These are phyloP conservation scores for Anomalospiza imberbis DNA, from an alignment of 2,797 vertebrate genomes.

Conservation along the genomic window DNA sequence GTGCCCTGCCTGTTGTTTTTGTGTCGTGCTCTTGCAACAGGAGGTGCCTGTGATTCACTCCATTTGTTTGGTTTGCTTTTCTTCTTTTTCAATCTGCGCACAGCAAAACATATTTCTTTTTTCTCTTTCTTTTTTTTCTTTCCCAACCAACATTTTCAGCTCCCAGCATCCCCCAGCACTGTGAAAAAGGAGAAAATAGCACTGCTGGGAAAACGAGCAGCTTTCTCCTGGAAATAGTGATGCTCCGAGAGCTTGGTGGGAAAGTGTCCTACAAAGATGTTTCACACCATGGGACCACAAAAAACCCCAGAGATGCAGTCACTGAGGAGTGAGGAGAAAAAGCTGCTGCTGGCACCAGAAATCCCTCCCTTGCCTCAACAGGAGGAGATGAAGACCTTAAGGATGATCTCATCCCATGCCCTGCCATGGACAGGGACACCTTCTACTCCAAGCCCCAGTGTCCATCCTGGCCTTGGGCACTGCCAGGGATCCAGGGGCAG, in stretches of 20 bases:
- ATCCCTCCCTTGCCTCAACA: background rate
- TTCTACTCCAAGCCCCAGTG: background rate
- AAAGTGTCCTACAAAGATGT: background rate
- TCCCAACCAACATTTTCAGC: background rate
- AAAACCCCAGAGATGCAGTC: background rate
- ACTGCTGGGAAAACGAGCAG: conserved; percentile 24
- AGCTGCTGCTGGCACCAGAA: background rate
- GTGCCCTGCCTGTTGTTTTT: background rate
- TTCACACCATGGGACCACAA: background rate
- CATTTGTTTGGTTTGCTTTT: conserved; percentile 25
- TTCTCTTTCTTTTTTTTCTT: background rate
- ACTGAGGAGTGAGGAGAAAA: background rate
- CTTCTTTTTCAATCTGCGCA: background rate
- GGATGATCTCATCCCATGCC: background rate
- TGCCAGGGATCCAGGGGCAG: background rate
- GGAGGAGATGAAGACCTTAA: background rate
- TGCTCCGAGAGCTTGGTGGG: background rate
- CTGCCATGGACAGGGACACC: background rate
- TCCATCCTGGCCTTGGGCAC: background rate
- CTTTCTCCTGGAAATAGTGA: conserved; percentile 10
- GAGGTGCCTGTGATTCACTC: conserved; percentile 38
- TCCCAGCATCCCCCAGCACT: background rate
- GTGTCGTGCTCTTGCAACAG: background rate
- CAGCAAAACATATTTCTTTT: background rate
- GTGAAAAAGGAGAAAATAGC: conserved; percentile 20